Conservation (phyloP, 2,113 vertebrate genomes). For the Alces alces region DNA sequence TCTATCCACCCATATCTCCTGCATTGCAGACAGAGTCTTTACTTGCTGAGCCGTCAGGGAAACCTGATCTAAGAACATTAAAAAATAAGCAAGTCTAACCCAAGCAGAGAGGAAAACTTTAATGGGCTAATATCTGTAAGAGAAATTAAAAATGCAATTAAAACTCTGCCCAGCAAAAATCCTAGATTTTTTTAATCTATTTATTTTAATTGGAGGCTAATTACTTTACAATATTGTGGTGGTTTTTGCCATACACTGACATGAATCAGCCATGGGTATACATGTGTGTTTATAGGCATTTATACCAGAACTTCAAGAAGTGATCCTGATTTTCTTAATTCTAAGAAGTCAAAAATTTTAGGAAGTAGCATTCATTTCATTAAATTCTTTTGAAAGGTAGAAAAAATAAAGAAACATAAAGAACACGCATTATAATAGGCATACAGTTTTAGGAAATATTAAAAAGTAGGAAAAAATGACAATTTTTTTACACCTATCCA, state of each 20-base stretch:
- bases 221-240: background rate
- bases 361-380: background rate
- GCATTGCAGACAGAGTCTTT: background rate
- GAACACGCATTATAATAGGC: background rate
- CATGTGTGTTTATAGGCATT: background rate
- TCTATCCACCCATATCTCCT: background rate
- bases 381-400: background rate
- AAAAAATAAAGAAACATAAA: background rate
- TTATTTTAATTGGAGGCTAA: background rate
- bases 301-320: background rate
- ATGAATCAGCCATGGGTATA: background rate
- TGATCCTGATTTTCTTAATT: background rate
- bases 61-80: background rate
- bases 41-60: background rate
- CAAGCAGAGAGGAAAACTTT: background rate
- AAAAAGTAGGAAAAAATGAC: background rate
- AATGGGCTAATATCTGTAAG: background rate
- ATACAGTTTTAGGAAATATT: background rate
- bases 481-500: background rate
- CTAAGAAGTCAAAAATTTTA: background rate
- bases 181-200: background rate
- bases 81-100: background rate
- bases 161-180: background rate
- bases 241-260: background rate
- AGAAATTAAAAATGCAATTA: background rate